Conservation (phyloP, 2,888 invertebrate genomes). For the Acutogordius australiensis region DNA sequence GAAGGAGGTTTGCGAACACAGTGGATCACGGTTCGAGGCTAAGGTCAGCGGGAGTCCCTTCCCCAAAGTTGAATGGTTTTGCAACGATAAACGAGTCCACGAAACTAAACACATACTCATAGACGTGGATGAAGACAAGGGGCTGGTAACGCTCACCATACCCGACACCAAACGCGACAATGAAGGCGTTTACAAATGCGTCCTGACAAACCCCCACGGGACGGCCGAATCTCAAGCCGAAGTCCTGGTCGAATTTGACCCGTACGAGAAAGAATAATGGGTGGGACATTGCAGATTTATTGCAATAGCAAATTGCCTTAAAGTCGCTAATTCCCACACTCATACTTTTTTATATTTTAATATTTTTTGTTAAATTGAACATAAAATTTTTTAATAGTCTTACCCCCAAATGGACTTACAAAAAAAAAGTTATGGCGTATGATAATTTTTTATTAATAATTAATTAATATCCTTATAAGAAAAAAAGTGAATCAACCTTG, state of each 20-base stretch:
- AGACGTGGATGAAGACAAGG: constrained; percentile 9
- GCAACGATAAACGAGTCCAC: not conserved
- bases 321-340: too few species aligned
- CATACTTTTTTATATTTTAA: too few species aligned
- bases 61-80: constrained; percentile 12
- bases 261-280: not conserved
- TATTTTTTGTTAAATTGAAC: too few species aligned
- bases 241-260: constrained; percentile 1
- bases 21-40: constrained; percentile 3
- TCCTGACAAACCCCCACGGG: not conserved
- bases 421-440: too few species aligned
- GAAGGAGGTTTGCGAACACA: not conserved
- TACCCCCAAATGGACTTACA: too few species aligned
- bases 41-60: not conserved
- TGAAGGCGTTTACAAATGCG: constrained; percentile 8
- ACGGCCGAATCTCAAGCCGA: not conserved
- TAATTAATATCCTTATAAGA: too few species aligned
- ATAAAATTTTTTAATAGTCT: too few species aligned
- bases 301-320: too few species aligned
- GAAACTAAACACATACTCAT: not conserved
- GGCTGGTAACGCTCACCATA: not conserved
- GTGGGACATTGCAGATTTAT: too few species aligned
- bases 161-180: not conserved
- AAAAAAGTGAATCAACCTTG: too few species aligned
- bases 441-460: too few species aligned